Conservation (phyloP, 2,888 invertebrate genomes). For the Willowsia nigromaculata region DNA sequence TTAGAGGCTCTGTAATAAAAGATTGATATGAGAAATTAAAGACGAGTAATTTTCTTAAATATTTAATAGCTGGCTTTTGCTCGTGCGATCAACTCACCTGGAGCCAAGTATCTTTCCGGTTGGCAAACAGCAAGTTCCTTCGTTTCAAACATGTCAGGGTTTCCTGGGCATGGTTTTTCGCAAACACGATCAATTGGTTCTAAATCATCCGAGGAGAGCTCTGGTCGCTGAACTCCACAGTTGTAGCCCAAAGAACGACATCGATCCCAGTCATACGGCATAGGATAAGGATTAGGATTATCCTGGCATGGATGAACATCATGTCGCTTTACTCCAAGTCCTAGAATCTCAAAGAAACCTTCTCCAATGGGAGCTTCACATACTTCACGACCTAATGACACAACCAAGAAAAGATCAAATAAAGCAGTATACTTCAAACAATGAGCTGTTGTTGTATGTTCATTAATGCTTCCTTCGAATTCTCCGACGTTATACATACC, state of each 20-base stretch:
- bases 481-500: conserved; percentile 60
- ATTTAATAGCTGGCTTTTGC: background rate
- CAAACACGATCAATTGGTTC: conserved; percentile 74
- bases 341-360: conserved; percentile 76
- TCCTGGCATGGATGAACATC: conserved; percentile 74
- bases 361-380: conserved; percentile 77
- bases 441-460: too few relatives aligned
- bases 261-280: conserved; percentile 75
- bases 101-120: conserved; percentile 74
- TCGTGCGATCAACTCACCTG: conserved; percentile 53
- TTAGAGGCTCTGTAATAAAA: conserved; percentile 70
- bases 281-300: conserved; percentile 74
- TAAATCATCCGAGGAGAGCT: conserved; percentile 58
- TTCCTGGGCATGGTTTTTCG: conserved; percentile 77
- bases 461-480: too few relatives aligned
- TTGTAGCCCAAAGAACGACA: conserved; percentile 76
- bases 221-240: conserved; percentile 70
- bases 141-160: conserved; percentile 77
- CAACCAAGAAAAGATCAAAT: background rate
- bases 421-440: too few relatives aligned
- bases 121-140: conserved; percentile 76
- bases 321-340: conserved; percentile 53
- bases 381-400: conserved; percentile 55
- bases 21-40: background rate
- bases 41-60: background rate